phyloP scores from a whole-genome alignment of 92 coral and sea anemone species.

The Epizoanthus rinbou region DNA sequence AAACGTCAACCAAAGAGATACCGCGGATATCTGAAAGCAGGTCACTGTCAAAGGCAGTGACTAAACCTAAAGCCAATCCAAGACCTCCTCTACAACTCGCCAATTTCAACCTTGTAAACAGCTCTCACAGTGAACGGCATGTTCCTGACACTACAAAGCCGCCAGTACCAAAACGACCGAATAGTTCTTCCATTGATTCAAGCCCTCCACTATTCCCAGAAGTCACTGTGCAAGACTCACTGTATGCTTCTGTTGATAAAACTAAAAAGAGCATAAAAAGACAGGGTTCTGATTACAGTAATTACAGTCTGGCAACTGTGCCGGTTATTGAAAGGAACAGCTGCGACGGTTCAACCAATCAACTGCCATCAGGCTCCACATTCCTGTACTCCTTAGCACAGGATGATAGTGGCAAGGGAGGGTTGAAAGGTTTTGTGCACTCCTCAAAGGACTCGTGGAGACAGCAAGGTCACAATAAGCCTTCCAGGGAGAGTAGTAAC shows the following conservation, averaged over 20 bases:
- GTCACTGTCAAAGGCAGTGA: slow-evolving; percentile 34
- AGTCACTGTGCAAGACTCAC: slow-evolving; percentile 5
- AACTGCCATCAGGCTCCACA: neutral
- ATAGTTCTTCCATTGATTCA: slow-evolving; percentile 10
- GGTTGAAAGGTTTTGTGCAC: slow-evolving; percentile 33
- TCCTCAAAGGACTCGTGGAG: slow-evolving; percentile 27
- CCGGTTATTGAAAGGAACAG: slow-evolving; percentile 22
- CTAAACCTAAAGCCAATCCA: slow-evolving; percentile 23
- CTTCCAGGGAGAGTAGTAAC: slow-evolving; percentile 11
- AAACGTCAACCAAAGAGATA: neutral
- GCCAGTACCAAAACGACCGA: slow-evolving; percentile 33
- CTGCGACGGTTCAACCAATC: neutral
- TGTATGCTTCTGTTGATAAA: slow-evolving; percentile 44
- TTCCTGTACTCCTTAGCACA: slow-evolving; percentile 25
- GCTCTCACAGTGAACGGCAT: slow-evolving; percentile 9
- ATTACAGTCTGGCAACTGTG: slow-evolving; percentile 37
- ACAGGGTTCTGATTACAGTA: slow-evolving; percentile 13
- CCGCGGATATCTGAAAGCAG: slow-evolving; percentile 28
- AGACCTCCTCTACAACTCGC: slow-evolving; percentile 25
- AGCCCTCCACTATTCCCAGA: neutral
- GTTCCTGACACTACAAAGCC: neutral
- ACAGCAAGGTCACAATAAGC: neutral
- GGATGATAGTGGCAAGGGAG: slow-evolving; percentile 31
- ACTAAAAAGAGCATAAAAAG: slow-evolving; percentile 17
- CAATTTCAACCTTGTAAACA: neutral